Evolutionary conservation across 35 echinoderm and acorn worm genomes (phyloP), one percentile per base, ranked within the genome.

Genomic region (Heliocidaris erythrogramma): DNA sequence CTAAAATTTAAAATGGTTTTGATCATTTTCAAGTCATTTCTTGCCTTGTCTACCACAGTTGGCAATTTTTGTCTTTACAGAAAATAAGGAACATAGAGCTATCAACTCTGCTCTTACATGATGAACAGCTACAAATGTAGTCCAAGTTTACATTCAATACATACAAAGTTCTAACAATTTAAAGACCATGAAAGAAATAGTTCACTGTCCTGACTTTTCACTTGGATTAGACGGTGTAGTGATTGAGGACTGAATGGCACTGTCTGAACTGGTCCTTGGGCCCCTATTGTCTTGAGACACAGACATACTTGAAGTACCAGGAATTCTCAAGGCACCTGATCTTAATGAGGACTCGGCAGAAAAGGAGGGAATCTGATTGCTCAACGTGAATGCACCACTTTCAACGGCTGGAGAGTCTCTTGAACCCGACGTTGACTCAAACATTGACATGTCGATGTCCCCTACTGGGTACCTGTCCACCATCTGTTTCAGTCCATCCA

Each of bases 401-500:
- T 89, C 87, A 32, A 89, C 13, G 13, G 87, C 87, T 17, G 87
- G 87, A 47, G 87, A 89, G 31, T 32, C 18, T 12, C 29, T 89
- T 89, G 87, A 89, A 12, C 31, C 47, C 4, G 87, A 32, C 65
- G 27, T 27, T 21, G 65, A 78, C 32, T 89, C 87, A 89, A 89
- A 89, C 31, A 48, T 9, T n/a, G 87, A 89, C 87, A 89, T 89
- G 32, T 92, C 91, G 7, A 92, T 59, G 48, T 30, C 48, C 47
- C 17, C 17, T 24, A 59, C 91, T 16, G 91, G 91, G 21, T 92
- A 52, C 30, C 48, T 92, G 48, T 92, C 91, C 91, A 92, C 49
- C 91, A 92, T 92, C 30, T 18, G 49, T 30, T 92, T 92, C 11
- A 92, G 91, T 49, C 91, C 91, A 29, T 92, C 49, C 91, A 92